Evolutionary conservation across 2,888 invertebrate species (phyloP).

Genomic region (Spodoptera exigua): DNA sequence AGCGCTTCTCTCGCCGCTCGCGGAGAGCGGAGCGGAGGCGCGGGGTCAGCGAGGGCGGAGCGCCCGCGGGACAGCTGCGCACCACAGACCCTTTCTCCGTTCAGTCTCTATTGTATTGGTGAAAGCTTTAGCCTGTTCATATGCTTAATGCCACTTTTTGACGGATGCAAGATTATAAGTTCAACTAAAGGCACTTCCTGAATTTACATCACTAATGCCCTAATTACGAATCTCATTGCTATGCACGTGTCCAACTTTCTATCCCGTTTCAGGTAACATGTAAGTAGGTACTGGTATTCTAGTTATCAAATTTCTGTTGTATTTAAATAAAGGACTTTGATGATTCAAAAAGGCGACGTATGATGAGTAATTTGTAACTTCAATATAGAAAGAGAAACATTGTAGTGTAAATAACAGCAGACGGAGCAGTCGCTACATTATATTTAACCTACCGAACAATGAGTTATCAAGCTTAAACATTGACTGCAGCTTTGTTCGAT

Average conservation of each 20-base stretch:
- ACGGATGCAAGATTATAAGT: conserved; percentile 38
- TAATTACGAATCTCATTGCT: not conserved
- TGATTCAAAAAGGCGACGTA: not conserved
- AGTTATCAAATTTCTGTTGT: not conserved
- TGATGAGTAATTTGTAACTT: conserved; percentile 7
- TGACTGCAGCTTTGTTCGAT: conserved; percentile 77
- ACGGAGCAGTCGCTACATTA: conserved; percentile 37
- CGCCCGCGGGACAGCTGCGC: conserved; percentile 87
- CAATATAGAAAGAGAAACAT: conserved; percentile 20
- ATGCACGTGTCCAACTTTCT: no score
- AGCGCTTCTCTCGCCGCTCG: conserved; percentile 64
- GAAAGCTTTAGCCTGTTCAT: conserved; percentile 75
- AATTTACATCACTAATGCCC: conserved; percentile 15
- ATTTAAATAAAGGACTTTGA: conserved; percentile 1
- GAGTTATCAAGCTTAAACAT: conserved; percentile 68
- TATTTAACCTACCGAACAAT: conserved; percentile 51
- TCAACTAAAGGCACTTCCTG: conserved; percentile 20
- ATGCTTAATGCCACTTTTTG: conserved; percentile 57
- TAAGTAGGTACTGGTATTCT: no score
- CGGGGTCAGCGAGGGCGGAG: conserved; percentile 83
- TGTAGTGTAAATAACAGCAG: conserved; percentile 30
- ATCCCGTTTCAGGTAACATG: no score
- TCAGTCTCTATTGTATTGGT: conserved; percentile 76
- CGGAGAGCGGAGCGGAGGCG: conserved; percentile 69
- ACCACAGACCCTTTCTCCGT: conserved; percentile 83